phyloP scores from a whole-genome alignment of 2,797 vertebrate species.

The Pempheris klunzingeri region DNA sequence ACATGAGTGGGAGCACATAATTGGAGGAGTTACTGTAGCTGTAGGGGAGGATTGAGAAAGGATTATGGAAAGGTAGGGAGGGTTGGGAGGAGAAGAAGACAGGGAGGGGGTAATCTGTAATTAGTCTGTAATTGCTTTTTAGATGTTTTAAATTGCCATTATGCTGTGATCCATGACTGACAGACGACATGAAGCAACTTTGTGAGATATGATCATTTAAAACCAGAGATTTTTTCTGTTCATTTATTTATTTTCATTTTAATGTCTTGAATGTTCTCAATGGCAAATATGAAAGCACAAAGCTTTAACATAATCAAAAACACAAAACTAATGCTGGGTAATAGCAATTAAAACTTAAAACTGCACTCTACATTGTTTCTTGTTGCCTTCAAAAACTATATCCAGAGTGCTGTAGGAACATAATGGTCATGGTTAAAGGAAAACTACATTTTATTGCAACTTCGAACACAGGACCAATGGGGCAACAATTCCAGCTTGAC shows the following conservation, averaged over 20 bases:
- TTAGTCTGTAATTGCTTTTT: constrained; percentile 73
- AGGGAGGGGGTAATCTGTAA: constrained; percentile 69
- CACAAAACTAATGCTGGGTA: background rate
- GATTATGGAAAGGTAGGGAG: constrained; percentile 71
- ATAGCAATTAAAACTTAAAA: background rate
- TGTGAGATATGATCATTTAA: constrained; percentile 18
- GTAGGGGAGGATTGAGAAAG: constrained; percentile 63
- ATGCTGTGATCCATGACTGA: constrained; percentile 58
- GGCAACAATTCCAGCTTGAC: no score
- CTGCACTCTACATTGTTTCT: background rate
- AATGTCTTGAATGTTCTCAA: background rate
- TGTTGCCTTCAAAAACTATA: background rate
- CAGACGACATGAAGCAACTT: constrained; percentile 32
- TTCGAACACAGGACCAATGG: no score
- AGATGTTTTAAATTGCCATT: constrained; percentile 50
- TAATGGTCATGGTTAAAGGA: no score
- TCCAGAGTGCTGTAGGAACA: background rate
- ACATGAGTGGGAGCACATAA: constrained; percentile 52
- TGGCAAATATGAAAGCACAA: background rate
- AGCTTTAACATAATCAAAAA: background rate
- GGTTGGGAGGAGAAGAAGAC: constrained; percentile 51
- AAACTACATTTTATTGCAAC: no score
- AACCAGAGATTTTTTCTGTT: background rate
- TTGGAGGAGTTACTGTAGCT: constrained; percentile 62
- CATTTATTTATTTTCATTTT: background rate